Percentiles rank a stretch among this genome's conserved stretches.
These are phyloP conservation scores for Neopelma chrysocephalum DNA, from an alignment of 2,797 vertebrate genomes.

Conservation along the genomic window DNA sequence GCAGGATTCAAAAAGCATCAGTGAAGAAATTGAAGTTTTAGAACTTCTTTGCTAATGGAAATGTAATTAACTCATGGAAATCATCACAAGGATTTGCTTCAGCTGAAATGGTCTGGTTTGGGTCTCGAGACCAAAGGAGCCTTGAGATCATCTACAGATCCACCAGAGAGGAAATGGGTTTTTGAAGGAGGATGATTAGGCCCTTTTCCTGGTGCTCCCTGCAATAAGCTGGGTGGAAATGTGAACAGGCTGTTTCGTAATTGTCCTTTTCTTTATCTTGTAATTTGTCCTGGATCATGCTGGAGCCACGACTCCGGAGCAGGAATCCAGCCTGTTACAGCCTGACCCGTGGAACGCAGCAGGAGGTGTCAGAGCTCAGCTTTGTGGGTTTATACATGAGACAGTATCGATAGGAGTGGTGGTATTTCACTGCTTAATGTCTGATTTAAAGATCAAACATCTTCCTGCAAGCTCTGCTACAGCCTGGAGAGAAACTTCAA, in stretches of 20 bases:
- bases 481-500: background rate
- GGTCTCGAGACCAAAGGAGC: background rate
- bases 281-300: background rate
- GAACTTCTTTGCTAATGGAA: slow-evolving; percentile 41
- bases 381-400: background rate
- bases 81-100: background rate
- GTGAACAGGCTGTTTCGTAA: slow-evolving; percentile 43
- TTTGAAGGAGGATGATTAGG: slow-evolving; percentile 4
- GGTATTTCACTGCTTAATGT: background rate
- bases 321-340: background rate
- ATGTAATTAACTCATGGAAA: slow-evolving; percentile 51
- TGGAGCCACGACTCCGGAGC: background rate
- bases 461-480: background rate
- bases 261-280: slow-evolving; percentile 54
- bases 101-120: background rate
- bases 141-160: background rate
- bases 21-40: slow-evolving; percentile 16
- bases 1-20: background rate
- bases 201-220: background rate
- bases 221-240: slow-evolving; percentile 11
- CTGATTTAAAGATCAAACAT: background rate
- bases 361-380: background rate
- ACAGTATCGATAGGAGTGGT: background rate
- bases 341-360: background rate
- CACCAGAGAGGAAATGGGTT: background rate